Evolutionary conservation across 2,888 invertebrate genomes (phyloP), one percentile per base, ranked within the genome.

Genomic region (Tortricodes alternella): DNA sequence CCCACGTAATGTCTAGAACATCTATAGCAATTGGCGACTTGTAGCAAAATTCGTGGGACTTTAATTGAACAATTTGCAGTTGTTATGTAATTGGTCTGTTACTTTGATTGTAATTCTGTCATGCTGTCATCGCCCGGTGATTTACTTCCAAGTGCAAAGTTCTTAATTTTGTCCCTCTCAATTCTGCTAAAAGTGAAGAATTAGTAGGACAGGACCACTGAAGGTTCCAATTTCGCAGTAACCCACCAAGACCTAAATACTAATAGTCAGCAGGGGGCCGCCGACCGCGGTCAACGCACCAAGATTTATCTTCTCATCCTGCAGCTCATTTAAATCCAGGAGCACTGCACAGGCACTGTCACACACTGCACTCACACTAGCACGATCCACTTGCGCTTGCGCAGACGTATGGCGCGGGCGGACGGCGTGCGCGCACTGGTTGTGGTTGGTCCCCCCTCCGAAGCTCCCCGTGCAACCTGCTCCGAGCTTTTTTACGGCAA

Each of bases 401-500:
- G 16, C 11, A 27, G 6, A 73, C 82, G 80, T 78, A 68, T 58
- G 16, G 56, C 70, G 63, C 48, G 58, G 62, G 66, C 76, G 73
- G 66, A 68, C 73, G 71, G 74, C 78, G 71, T 70, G 76, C 80
- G 80, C 80, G 75, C 74, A 83, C 86, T 83, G 80, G 66, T 56
- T 66, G n/a, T n/a, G n/a, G n/a, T n/a, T n/a, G n/a, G n/a, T n/a
- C n/a, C 61, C 66, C 65, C 64, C 63, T 41, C 46, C 39, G 39
- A 57, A 46, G 61, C 63, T 61, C 63, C 63, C 66, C 63, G 58
- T 63, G 63, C 80, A 78, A 79, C 83, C 83, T 80, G 82, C 77
- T 75, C 66, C 61, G 68, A 82, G 82, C 85, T 85, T 85, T 72
- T 86, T 85, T 84, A 77, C 81, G 76, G 76, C 72, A 79, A 81